phyloP scores from a whole-genome alignment of 2,797 vertebrate genomes.

The Hippopotamyrus pictus region DNA sequence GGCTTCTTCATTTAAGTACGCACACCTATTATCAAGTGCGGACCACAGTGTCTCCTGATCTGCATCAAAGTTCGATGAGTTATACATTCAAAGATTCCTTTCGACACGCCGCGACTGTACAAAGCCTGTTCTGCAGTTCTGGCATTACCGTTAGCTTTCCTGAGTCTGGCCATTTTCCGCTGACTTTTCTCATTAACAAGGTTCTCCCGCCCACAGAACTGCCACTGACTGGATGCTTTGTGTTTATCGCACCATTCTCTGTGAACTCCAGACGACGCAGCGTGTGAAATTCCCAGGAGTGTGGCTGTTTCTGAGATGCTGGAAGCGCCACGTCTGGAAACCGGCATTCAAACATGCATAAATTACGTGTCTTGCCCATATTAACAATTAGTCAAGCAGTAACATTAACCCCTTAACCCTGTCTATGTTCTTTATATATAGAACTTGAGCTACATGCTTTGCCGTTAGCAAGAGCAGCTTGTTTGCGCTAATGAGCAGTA shows the following conservation, averaged over 20 bases:
- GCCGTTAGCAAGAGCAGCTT: background rate
- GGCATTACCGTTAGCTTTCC: background rate
- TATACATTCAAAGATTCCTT: background rate
- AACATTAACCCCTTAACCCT: background rate
- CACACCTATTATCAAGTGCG: background rate
- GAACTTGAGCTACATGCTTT: background rate
- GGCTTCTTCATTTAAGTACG: background rate
- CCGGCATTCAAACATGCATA: background rate
- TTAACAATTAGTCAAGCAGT: background rate
- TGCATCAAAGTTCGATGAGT: background rate
- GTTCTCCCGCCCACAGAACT: background rate
- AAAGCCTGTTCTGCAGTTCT: background rate
- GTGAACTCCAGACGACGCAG: background rate
- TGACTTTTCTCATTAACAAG: background rate
- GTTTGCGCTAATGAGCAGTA: background rate
- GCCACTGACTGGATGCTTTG: background rate
- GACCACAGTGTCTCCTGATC: background rate
- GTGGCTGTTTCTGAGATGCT: background rate
- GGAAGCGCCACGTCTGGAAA: background rate
- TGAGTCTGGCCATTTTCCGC: background rate
- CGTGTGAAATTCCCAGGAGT: background rate
- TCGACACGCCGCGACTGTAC: background rate
- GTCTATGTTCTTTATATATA: background rate
- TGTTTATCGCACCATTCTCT: background rate
- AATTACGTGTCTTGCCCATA: background rate